Base-by-base conservation (phyloP, 2,113 vertebrate genomes). In the Brienomyrus brachyistius region DNA sequence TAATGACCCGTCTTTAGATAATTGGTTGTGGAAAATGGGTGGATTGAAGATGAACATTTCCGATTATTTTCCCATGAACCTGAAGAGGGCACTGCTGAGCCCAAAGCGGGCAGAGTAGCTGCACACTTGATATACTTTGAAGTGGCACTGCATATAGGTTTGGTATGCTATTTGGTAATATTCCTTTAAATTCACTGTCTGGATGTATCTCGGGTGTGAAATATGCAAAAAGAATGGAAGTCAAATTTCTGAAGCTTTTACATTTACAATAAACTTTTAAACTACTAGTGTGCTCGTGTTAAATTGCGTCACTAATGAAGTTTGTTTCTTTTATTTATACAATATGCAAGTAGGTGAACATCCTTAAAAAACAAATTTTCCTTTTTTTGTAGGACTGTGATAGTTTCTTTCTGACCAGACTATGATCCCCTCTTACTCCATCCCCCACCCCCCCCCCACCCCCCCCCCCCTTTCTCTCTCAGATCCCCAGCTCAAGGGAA, bases 401-500 rank as follows among this genome's bases (percentile, higher is more conserved):
- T 56, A 9, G 35, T 45, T 87, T 54, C 27, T 56, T 66, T 62
- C 43, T 84, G 56, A 23, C 47, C n/a, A 70, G n/a, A 74, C 13
- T 74, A 45, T 48, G 23, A 74, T 7, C 2, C 27, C 4, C 27
- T 35, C 66, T 35, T 35, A 35, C 13, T 50, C 1, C 40, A 31
- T 7, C 35, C 86, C 35, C n/a, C 0, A 31, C n/a, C 88, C 62
- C 52, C 17, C 0, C 45, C 56, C 1, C 31, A 13, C n/a, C 10
- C 88, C 31, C 0, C 31, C 0, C 52, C 47, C 19, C 51, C n/a
- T 82, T 84, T 8, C 21, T 89, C 23, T 88, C 0, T 93, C 94
- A 99, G 98, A 99, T 98, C 97, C 98, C 95, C 98, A 99, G 96
- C 98, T 99, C 96, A 99, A 99, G 97, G 98, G 98, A 92, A 99